These are phyloP conservation scores for Pan troglodytes DNA, from an alignment of 2,113 vertebrate species.

Conservation along the genomic window NHGRI_mPanTro3-v2.1_pri NC_072417.2:18676001-18676500, in stretches of 20 bases:
- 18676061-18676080: constrained; percentile 81
- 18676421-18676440: background rate
- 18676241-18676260: constrained; percentile 97
- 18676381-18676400: background rate
- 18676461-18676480: accelerated
- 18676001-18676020: constrained; percentile 97
- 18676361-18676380: accelerated
- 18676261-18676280: constrained; percentile 99
- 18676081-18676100: background rate
- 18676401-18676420: background rate
- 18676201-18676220: background rate
- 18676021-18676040: constrained; percentile 96
- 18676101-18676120: accelerated
- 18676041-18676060: constrained; percentile 91
- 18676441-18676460: background rate
- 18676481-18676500: background rate
- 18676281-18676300: constrained; percentile 96
- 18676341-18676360: constrained; percentile 94
- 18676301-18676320: constrained; percentile 94
- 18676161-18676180: background rate
- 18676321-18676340: constrained; percentile 97
- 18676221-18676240: constrained; percentile 85
- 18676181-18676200: background rate
- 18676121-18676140: background rate
- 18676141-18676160: background rate